A percentile compares a stretch with the other conserved stretches of the same genome.
Evolutionary conservation across 2,888 invertebrate genomes (phyloP).

Genomic region (Machimus rusticus): DNA sequence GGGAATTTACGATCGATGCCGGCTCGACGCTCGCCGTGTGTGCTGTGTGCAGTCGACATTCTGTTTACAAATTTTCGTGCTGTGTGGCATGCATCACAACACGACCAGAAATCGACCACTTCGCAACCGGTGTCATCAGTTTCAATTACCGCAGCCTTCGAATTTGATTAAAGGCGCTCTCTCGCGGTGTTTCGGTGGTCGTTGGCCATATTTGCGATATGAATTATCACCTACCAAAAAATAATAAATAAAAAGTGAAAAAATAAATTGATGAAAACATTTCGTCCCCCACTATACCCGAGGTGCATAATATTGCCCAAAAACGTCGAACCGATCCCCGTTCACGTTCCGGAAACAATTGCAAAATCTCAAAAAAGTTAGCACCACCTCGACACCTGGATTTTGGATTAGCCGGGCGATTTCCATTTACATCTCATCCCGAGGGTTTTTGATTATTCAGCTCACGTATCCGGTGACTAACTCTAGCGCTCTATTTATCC

Average conservation of each 20-base stretch:
- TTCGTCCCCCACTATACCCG: background rate
- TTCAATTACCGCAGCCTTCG: background rate
- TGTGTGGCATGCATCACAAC: background rate
- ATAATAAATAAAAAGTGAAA: background rate
- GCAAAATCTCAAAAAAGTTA: background rate
- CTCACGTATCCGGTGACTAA: background rate
- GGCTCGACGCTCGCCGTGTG: background rate
- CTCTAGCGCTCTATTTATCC: background rate
- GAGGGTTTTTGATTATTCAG: background rate
- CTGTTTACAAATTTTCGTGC: background rate
- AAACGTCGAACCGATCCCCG: background rate
- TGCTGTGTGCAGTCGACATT: background rate
- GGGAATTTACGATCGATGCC: background rate
- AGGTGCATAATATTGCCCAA: background rate
- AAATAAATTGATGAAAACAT: background rate
- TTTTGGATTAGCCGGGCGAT: background rate
- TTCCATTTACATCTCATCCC: background rate
- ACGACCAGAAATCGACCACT: background rate
- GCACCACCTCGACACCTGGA: background rate
- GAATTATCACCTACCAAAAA: background rate
- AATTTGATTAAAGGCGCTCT: background rate
- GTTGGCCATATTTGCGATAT: background rate
- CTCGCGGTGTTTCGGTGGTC: background rate
- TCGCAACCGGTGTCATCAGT: background rate
- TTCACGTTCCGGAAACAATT: background rate